Base-by-base conservation (phyloP, 2,888 invertebrate species). In the Macrostomum cliftonense region DNA sequence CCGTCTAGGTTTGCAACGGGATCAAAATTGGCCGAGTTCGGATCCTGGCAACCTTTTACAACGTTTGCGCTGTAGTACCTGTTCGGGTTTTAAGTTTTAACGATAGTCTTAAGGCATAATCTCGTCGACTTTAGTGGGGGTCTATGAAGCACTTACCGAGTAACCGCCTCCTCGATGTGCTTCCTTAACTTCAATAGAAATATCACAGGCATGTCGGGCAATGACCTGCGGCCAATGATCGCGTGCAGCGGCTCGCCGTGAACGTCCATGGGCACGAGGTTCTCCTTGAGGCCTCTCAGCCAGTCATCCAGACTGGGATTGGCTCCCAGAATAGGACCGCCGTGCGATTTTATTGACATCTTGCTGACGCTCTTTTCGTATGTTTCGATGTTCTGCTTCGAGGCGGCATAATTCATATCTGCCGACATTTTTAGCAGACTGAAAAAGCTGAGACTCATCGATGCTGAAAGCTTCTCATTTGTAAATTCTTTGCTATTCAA, bases 41-140 rank as follows among this genome's bases (percentile, higher is more conserved):
- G 49, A 7, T 57, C 46, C 11, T 59, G 59, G 43, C 63, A 63
- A 14, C 63, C 63, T 5, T 54, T 47, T 44, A 59, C 54, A 1
- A 55, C 54, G 49, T 63, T 63, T 52, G 55, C 59, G 44, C 56
- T 55, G 52, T 62, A 63, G 51, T 63, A 63, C 5, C 51, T 45
- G 12, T 56, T 53, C 0, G 28, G 28, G 28, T 28, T 28, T 7
- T 9, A 28, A 28, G 28, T 28, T n/a, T n/a, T n/a, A n/a, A n/a
- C n/a, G n/a, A n/a, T n/a, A n/a, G n/a, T n/a, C n/a, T n/a, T n/a
- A n/a, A n/a, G n/a, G n/a, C 28, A 28, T 28, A 28, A 9, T 7
- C 28, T 4, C 5, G 9, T 28, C 9, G 28, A 28, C 4, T 7
- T 7, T 28, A 28, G 28, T 28, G 4, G 28, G 28, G 28, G n/a